Percentiles rank a stretch among this genome's conserved stretches.
These are phyloP conservation scores for Tiliacea aurago DNA, from an alignment of 2,888 invertebrate genomes.

Conservation along the genomic window DNA sequence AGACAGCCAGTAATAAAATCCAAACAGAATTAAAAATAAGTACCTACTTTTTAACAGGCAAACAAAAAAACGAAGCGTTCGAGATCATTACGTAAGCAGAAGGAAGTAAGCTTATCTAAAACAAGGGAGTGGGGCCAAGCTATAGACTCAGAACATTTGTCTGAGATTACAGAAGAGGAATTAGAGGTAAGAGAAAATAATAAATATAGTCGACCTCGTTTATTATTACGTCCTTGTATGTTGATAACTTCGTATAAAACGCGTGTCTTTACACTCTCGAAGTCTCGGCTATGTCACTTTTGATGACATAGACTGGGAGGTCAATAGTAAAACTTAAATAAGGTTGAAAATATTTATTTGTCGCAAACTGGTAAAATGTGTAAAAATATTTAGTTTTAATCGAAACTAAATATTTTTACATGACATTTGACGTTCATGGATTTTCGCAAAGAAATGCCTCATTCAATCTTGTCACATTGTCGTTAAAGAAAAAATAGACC, in stretches of 20 bases:
- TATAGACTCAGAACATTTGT: constrained; percentile 97
- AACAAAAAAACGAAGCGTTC: constrained; percentile 89
- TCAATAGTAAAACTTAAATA: not conserved
- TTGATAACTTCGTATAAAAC: not conserved
- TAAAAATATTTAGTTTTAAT: no score
- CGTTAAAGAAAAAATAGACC: no score
- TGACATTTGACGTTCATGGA: not conserved
- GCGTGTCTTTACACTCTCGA: not conserved
- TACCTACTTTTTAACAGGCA: constrained; percentile 76
- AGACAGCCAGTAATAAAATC: not conserved
- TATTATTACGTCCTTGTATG: not conserved
- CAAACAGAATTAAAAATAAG: not conserved
- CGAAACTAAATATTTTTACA: no score
- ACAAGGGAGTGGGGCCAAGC: constrained; percentile 99
- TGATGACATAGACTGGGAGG: not conserved
- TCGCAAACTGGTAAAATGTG: not conserved
- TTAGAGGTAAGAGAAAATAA: constrained; percentile 92
- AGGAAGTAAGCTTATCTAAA: constrained; percentile 98
- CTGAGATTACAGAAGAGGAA: constrained; percentile 98
- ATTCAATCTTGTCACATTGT: not conserved
- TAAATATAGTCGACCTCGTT: not conserved
- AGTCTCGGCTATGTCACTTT: not conserved
- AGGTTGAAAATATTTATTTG: not conserved
- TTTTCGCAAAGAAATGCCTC: no score
- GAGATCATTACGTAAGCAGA: constrained; percentile 91